Conservation (phyloP, 2,888 invertebrate species). For the Eristalinus sepulchralis region DNA sequence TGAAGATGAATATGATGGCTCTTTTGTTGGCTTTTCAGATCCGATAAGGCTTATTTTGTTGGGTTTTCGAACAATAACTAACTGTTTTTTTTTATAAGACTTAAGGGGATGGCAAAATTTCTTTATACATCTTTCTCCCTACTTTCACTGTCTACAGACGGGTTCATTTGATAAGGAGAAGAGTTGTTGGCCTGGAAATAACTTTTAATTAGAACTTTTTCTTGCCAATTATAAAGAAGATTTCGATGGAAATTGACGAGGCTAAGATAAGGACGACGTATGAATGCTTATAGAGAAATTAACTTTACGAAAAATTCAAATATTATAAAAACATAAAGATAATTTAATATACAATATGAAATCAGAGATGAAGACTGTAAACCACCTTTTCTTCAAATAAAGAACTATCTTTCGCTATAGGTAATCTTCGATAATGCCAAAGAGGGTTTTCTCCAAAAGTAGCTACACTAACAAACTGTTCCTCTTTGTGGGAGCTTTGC, state of each 20-base stretch:
- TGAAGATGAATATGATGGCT: conserved; percentile 58
- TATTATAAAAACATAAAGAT: background rate
- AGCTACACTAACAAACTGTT: no score
- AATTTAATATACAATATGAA: no score
- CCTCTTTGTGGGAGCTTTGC: no score
- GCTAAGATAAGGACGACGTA: background rate
- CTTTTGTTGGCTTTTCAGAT: conserved; percentile 57
- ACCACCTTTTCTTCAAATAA: no score
- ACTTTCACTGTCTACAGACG: conserved; percentile 46
- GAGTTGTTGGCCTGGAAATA: conserved; percentile 42
- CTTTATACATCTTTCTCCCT: background rate
- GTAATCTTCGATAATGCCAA: no score
- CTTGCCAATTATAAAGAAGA: conserved; percentile 49
- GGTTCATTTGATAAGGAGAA: conserved; percentile 58
- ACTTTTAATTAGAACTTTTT: conserved; percentile 66
- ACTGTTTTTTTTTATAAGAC: conserved; percentile 15
- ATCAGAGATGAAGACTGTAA: no score
- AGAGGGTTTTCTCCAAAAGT: no score
- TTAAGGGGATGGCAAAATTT: conserved; percentile 8
- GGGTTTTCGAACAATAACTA: conserved; percentile 40
- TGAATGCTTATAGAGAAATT: background rate
- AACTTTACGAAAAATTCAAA: background rate
- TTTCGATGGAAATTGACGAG: background rate
- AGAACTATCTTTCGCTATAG: no score
- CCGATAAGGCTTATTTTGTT: conserved; percentile 53